Conservation (phyloP, 2,113 vertebrate genomes). For the Alligator sinensis region DNA sequence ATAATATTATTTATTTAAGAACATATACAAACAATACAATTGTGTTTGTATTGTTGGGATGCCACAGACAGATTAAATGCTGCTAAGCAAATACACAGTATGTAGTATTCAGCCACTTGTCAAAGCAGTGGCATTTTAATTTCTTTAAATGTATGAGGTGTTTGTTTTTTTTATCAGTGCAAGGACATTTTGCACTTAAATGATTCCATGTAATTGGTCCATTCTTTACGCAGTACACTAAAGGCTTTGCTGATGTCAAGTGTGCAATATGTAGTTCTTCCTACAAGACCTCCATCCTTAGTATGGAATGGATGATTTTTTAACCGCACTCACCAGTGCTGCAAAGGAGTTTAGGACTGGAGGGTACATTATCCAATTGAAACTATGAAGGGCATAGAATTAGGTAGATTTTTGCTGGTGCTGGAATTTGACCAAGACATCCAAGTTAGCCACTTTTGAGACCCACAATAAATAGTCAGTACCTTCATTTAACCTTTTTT, state of each 20-base stretch:
- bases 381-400: neutral
- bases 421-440: neutral
- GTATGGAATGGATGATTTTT: neutral
- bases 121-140: neutral
- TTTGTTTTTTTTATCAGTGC: neutral
- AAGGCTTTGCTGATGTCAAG: neutral
- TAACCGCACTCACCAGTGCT: neutral
- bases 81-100: neutral
- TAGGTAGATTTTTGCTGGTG: neutral
- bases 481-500: neutral
- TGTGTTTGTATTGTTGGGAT: conserved; percentile 7
- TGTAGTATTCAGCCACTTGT: neutral
- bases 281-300: neutral
- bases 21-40: neutral
- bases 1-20: conserved; percentile 42
- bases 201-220: neutral
- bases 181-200: neutral
- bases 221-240: neutral
- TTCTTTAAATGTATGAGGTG: neutral
- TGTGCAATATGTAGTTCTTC: neutral
- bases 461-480: neutral
- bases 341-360: neutral
- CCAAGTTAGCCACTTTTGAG: neutral
- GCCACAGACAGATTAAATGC: neutral
- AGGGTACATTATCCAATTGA: neutral